These are phyloP conservation scores for Dolichomitus sp. DNA, from an alignment of 2,888 invertebrate genomes.

Conservation along the genomic window DNA sequence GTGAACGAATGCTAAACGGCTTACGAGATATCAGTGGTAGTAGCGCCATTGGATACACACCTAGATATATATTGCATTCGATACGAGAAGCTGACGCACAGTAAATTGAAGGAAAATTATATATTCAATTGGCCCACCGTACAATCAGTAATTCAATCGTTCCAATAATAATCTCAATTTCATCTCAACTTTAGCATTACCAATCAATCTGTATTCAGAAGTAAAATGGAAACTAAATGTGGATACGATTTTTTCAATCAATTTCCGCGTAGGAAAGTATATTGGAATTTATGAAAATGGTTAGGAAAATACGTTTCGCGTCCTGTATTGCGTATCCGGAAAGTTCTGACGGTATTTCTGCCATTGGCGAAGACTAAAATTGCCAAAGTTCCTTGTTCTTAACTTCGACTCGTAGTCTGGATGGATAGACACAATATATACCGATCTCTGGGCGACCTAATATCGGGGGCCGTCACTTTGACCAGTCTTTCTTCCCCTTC, in stretches of 20 bases:
- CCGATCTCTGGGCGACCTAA: neutral
- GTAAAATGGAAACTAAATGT: neutral
- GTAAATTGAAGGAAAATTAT: conserved; percentile 34
- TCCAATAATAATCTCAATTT: neutral
- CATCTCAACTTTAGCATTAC: neutral
- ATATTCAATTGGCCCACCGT: conserved; percentile 4
- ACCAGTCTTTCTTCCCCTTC: neutral
- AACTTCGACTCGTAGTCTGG: too few relatives aligned
- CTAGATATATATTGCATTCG: neutral
- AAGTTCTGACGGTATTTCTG: neutral
- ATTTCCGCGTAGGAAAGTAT: neutral
- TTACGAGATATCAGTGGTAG: conserved; percentile 40
- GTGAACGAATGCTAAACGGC: conserved; percentile 52
- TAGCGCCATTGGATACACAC: neutral
- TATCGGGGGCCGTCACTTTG: neutral
- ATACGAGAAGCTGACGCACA: neutral
- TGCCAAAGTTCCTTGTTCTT: neutral
- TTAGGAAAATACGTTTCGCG: too few relatives aligned
- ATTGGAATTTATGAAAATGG: too few relatives aligned
- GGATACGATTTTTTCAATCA: neutral
- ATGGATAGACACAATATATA: neutral
- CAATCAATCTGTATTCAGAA: neutral
- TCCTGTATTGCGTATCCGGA: neutral
- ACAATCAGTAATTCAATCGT: conserved; percentile 2
- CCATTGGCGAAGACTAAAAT: neutral